Evolutionary conservation across 2,888 invertebrate species (phyloP), one percentile per base, ranked within the genome.

Genomic region (Heliconius ethilla): DNA sequence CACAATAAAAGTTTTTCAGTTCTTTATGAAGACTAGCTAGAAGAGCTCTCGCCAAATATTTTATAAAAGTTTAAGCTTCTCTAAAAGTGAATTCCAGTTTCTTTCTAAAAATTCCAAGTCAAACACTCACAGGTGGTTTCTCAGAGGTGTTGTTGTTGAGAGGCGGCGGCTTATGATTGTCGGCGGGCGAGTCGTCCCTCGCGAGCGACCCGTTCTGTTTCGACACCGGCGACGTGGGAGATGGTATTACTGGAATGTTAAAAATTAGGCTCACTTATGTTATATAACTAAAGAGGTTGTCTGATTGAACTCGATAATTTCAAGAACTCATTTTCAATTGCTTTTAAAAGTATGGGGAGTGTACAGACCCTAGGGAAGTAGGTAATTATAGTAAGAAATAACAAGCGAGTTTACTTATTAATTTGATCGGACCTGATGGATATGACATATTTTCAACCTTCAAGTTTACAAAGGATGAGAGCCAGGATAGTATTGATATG

Each of bases 81-180:
- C 15, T 10, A 15, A 45, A 45, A 45, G 15, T 45, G 1, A 15
- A 45, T 45, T n/a, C 22, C n/a, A 18, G 10, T 10, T 55, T n/a
- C n/a, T 18, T 65, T 66, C 18, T 18, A 9, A 27, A 15, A 65
- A 65, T 29, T 65, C 7, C 6, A 40, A 9, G 13, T 25, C 7
- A 7, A 59, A 9, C 66, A 82, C 86, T 82, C 62, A 92, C 92
- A 79, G 90, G 84, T 66, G 87, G 91, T 79, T 92, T 91, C 86
- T 94, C 89, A 82, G 86, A 80, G 76, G 89, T 85, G 85, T 91
- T 91, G 87, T 91, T 91, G 87, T 92, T 91, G 83, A 81, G 79
- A 45, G 83, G 82, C 72, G 85, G 77, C 72, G 75, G 78, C 78
- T 81, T 82, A 77, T 82, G 83, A 77, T 83, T 82, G 73, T 81